Evolutionary conservation across 2,797 vertebrate species (phyloP), one percentile per base, ranked within the genome.

Genomic region (Miichthys miiuy): DNA sequence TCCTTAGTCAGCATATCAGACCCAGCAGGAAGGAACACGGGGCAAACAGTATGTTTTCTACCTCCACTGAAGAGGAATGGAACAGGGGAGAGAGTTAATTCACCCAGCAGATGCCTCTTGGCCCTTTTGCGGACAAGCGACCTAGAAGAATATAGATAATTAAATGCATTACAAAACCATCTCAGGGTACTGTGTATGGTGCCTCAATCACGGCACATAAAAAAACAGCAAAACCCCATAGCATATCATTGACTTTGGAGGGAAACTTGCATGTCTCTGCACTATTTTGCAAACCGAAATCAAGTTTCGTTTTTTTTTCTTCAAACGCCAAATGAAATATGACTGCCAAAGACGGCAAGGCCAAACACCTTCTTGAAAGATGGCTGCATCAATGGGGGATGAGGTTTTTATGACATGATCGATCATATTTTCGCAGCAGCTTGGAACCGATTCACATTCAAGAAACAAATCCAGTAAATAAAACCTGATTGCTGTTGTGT

Each of bases 71-170:
- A 82, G 83, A 88, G 52, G 74, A 83, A 68, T 69, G 85, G 79
- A 86, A 54, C 2, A 47, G 56, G 48, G 52, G 66, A 77, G 85
- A 81, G 84, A 81, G 72, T 65, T 91, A 82, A 94, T 92, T 77
- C 87, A 84, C 85, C 56, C 70, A 93, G 71, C 94, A 94, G 93
- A 94, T 91, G 93, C 87, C 75, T 81, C 65, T 11, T 41, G 75
- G 34, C 55, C 60, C 64, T 81, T 80, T 76, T 83, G 68, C 52
- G 42, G 80, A 85, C 71, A 38, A 52, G 75, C 23, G 20, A 72
- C 71, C 62, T n/a, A 41, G 71, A 77, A 56, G 74, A 80, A 76
- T 42, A 82, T 20, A 77, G 83, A 81, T 85, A 74, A 89, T 88
- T 85, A 89, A 87, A 86, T 17, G 54, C 79, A 74, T 81, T 68